Base-by-base conservation (phyloP, 2,113 vertebrate species). In the Tetrao urogallus region DNA sequence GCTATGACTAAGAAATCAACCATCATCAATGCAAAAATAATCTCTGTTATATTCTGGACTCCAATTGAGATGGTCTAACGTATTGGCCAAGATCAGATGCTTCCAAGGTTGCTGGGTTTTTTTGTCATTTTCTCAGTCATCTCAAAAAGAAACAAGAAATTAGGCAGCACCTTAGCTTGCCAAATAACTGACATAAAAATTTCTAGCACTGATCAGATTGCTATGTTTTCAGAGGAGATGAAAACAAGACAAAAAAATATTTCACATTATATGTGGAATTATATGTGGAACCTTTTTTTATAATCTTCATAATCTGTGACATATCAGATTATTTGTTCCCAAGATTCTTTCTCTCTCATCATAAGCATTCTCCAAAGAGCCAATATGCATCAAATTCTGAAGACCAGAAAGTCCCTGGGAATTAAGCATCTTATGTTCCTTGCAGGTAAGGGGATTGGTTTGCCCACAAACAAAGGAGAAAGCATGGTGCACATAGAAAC, bases 11-110 rank as follows among this genome's bases (percentile, higher is more conserved):
- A 95, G 83, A 88, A 94, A 78, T 75, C 90, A 86, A 90, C 88
- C 95, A 94, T 93, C 92, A 90, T 61, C 65, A 81, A 72, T 73
- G 94, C 73, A 81, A 84, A 92, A 96, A 92, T 90, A 71, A 88
- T 86, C 38, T 94, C 76, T 92, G 42, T 52, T 48, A 7, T 64
- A 70, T 70, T 86, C 72, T 77, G 52, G 88, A 88, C 80, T 78
- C 76, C 86, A 82, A 1, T 1, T 69, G 76, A 93, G 83, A 90
- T 14, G 76, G 65, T 77, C 90, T 78, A 93, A 81, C 50, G 64
- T 52, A 75, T 9, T 75, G 70, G 74, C 36, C 2, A 1, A 69
- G 70, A 84, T 50, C 0, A 0, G 70, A 20, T 86, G 45, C 48
- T 90, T 81, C 70, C 65, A 65, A 69, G 21, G 20, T 82, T 94